A percentile compares a stretch with the other conserved stretches of the same genome.
These are phyloP conservation scores for Planiliza haematocheilus DNA, from an alignment of 2,113 vertebrate species.

Conservation along the genomic window DNA sequence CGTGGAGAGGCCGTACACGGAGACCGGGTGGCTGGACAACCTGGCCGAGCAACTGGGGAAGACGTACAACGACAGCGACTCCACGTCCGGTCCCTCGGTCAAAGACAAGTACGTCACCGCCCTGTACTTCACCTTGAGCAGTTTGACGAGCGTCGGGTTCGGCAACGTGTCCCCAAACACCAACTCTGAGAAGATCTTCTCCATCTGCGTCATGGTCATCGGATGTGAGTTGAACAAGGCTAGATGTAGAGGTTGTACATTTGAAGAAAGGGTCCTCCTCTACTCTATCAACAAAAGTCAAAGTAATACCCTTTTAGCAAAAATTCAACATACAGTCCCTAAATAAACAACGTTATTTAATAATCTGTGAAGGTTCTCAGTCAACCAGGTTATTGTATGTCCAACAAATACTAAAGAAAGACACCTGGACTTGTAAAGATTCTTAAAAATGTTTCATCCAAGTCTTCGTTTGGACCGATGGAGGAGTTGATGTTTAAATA, in stretches of 20 bases:
- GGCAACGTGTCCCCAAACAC: constrained; percentile 98
- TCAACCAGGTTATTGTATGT: too few relatives aligned
- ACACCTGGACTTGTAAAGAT: too few relatives aligned
- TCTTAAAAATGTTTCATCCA: too few relatives aligned
- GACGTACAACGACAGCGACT: constrained; percentile 90
- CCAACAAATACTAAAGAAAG: too few relatives aligned
- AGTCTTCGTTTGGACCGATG: too few relatives aligned
- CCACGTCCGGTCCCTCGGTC: constrained; percentile 90
- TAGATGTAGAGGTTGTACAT: too few relatives aligned
- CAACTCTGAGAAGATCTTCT: constrained; percentile 99
- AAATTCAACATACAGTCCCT: not conserved
- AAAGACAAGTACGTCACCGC: constrained; percentile 98
- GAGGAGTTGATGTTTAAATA: too few relatives aligned
- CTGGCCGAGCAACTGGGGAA: constrained; percentile 94
- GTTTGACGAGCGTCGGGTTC: constrained; percentile 96
- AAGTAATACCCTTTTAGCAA: too few relatives aligned
- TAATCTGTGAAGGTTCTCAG: too few relatives aligned
- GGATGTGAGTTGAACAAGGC: constrained; percentile 90
- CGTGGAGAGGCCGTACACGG: constrained; percentile 94
- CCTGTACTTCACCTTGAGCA: constrained; percentile 99
- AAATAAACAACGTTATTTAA: not conserved
- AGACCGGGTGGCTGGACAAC: constrained; percentile 97
- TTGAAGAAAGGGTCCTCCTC: too few relatives aligned
- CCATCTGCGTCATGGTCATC: constrained; percentile 99
- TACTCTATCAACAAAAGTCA: too few relatives aligned